Conservation (phyloP, 2,888 invertebrate genomes). For the Diachrysia chrysitis region DNA sequence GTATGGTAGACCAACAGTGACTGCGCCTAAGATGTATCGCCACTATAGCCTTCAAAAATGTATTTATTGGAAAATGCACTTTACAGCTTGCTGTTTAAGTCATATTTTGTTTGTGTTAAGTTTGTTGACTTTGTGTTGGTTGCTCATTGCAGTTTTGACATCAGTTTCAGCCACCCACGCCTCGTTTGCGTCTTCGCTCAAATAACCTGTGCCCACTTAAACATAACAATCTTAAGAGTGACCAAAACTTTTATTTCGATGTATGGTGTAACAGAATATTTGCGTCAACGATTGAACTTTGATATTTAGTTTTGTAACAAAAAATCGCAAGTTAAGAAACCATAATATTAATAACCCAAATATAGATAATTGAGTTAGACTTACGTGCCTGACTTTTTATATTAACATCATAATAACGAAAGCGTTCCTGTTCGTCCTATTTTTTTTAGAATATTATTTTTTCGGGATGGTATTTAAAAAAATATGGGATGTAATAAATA, state of each 20-base stretch:
- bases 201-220: slow-evolving; percentile 8
- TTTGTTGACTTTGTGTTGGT: slow-evolving; percentile 47
- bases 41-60: slow-evolving; percentile 62
- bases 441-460: no score
- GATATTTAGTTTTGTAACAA: background rate
- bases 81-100: slow-evolving; percentile 58
- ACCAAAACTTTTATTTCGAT: background rate
- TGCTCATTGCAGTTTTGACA: slow-evolving; percentile 61
- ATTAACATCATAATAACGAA: no score
- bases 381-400: no score
- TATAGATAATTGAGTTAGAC: no score
- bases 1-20: slow-evolving; percentile 66
- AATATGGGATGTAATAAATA: no score
- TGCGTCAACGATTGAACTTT: background rate
- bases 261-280: slow-evolving; percentile 6
- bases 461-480: no score
- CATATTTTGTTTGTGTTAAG: slow-evolving; percentile 22
- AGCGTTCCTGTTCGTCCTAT: no score
- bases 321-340: background rate
- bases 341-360: background rate
- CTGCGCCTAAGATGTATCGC: slow-evolving; percentile 74
- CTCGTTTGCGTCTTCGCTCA: slow-evolving; percentile 35
- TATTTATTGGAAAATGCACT: slow-evolving; percentile 64
- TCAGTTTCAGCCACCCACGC: slow-evolving; percentile 50
- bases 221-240: background rate